Evolutionary conservation across 2,888 invertebrate species (phyloP).

Genomic region (Caenorhabditis japonica): DNA sequence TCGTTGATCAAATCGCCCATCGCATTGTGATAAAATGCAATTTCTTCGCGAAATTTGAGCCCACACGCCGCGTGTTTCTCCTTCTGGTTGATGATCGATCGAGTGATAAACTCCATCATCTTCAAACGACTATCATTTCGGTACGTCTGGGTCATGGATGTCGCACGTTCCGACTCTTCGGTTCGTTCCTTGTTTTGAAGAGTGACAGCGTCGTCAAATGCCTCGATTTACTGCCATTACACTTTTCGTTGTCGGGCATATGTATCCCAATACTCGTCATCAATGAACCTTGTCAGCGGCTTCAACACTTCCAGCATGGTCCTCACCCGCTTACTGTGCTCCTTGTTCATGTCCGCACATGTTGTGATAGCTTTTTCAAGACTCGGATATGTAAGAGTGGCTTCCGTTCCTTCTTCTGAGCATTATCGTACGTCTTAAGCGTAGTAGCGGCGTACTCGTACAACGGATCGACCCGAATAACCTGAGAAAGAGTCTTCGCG

Average conservation of each 20-base stretch:
- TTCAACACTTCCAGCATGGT: conserved; percentile 33
- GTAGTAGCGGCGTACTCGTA: conserved; percentile 13
- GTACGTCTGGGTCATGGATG: conserved; percentile 14
- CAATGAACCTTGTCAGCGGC: conserved; percentile 36
- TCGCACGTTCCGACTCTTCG: conserved; percentile 22
- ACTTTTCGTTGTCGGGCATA: conserved; percentile 29
- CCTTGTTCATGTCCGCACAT: background rate
- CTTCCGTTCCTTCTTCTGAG: conserved; percentile 37
- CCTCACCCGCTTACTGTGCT: conserved; percentile 17
- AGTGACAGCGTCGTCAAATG: conserved; percentile 31
- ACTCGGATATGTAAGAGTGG: conserved; percentile 6
- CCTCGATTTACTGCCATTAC: conserved; percentile 35
- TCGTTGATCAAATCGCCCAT: too few species aligned
- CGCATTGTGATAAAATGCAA: too few species aligned
- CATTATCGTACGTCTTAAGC: conserved; percentile 17
- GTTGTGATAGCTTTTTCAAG: conserved; percentile 17
- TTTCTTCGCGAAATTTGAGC: conserved; percentile 4
- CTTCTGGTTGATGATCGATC: conserved; percentile 15
- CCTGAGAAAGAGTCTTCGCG: background rate
- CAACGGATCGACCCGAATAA: conserved; percentile 6
- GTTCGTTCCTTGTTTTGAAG: conserved; percentile 37
- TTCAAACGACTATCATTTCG: conserved; percentile 29
- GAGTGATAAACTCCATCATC: conserved; percentile 35
- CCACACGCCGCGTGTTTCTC: conserved; percentile 29
- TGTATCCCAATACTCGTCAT: conserved; percentile 48